These are phyloP conservation scores for Pachymerium ferrugineum DNA, from an alignment of 2,888 invertebrate genomes.

Conservation along the genomic window DNA sequence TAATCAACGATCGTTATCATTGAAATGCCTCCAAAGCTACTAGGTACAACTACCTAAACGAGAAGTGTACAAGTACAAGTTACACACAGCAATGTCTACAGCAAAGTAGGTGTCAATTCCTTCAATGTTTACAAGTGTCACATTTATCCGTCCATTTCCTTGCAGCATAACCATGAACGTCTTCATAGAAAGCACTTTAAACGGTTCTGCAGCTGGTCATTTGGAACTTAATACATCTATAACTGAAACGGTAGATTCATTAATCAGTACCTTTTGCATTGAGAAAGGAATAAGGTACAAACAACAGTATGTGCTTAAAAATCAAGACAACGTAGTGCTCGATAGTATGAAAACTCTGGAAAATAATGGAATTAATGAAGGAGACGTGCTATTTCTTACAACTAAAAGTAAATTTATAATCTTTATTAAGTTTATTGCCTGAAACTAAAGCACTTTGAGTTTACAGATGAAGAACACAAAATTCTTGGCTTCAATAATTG, in stretches of 20 bases:
- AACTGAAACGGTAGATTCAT: conserved; percentile 38
- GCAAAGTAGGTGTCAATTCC: too few species aligned
- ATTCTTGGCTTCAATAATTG: conserved; percentile 45
- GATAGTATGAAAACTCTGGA: conserved; percentile 41
- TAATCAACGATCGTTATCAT: too few species aligned
- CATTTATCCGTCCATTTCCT: too few species aligned
- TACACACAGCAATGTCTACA: too few species aligned
- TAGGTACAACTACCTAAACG: too few species aligned
- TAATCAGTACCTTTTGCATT: conserved; percentile 40
- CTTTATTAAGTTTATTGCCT: neutral
- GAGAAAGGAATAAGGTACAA: conserved; percentile 38
- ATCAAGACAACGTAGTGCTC: conserved; percentile 40
- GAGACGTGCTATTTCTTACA: conserved; percentile 43
- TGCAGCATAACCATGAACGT: conserved; percentile 38
- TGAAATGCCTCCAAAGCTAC: too few species aligned
- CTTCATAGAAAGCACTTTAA: conserved; percentile 39
- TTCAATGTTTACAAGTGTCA: too few species aligned
- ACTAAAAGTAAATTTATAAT: conserved; percentile 40
- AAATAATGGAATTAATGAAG: conserved; percentile 41
- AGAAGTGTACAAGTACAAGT: too few species aligned
- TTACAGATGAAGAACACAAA: conserved; percentile 31
- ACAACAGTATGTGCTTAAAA: conserved; percentile 42
- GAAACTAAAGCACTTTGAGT: too few species aligned
- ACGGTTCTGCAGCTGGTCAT: conserved; percentile 39
- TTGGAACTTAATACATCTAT: conserved; percentile 38